Evolutionary conservation across 2,797 vertebrate genomes (phyloP).

Genomic region (Pangasius djambal): DNA sequence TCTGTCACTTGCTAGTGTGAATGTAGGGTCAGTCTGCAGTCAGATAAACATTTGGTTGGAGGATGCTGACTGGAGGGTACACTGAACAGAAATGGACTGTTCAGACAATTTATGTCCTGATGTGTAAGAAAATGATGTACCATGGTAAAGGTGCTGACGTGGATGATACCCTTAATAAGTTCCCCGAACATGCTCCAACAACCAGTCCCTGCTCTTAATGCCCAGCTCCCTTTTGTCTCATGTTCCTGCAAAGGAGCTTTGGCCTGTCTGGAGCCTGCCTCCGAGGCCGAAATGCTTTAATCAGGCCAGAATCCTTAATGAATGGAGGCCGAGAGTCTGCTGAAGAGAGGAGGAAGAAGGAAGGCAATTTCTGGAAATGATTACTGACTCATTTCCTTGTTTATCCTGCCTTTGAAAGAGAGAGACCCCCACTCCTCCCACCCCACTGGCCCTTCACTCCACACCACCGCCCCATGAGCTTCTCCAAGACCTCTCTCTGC

Average conservation of each 20-base stretch:
- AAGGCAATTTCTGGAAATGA: constrained; percentile 76
- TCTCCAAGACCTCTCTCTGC: constrained; percentile 66
- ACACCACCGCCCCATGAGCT: constrained; percentile 60
- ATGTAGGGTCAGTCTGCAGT: background rate
- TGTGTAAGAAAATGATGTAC: background rate
- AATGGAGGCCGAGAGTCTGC: constrained; percentile 73
- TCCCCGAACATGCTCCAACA: constrained; percentile 4
- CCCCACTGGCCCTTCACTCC: constrained; percentile 48
- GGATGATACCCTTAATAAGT: constrained; percentile 24
- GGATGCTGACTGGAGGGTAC: background rate
- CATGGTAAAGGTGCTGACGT: constrained; percentile 23
- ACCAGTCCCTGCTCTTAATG: constrained; percentile 26
- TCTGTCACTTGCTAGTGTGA: background rate
- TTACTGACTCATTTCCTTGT: constrained; percentile 87
- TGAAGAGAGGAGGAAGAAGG: constrained; percentile 70
- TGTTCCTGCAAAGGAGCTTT: constrained; percentile 36
- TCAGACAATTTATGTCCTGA: background rate
- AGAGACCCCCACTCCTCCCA: constrained; percentile 52
- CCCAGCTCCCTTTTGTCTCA: constrained; percentile 31
- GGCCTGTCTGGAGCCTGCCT: constrained; percentile 48
- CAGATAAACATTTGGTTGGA: constrained; percentile 1
- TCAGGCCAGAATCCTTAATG: constrained; percentile 77
- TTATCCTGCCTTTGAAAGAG: constrained; percentile 81
- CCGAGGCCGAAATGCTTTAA: constrained; percentile 74
- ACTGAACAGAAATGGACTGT: background rate